Base-by-base conservation (phyloP, 2,888 invertebrate genomes). In the Diarsia dahlii region DNA sequence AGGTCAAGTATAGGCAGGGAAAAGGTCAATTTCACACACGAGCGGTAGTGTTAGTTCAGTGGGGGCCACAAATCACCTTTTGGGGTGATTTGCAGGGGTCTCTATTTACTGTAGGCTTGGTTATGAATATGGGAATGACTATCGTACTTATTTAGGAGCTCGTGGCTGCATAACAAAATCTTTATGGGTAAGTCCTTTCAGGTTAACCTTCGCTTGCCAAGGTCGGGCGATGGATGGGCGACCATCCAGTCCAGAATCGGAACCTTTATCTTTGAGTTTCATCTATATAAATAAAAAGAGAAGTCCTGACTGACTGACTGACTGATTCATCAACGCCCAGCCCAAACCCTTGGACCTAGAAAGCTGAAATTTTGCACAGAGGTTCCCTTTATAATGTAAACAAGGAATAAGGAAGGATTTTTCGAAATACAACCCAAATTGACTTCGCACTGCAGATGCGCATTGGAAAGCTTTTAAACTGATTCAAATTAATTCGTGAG, bases 401-500 rank as follows among this genome's bases (percentile, higher is more conserved):
- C n/a, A n/a, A n/a, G n/a, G n/a, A n/a, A n/a, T n/a, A n/a, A n/a
- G n/a, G n/a, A n/a, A n/a, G n/a, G n/a, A n/a, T n/a, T n/a, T n/a
- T n/a, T n/a, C n/a, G n/a, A n/a, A 28, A 28, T 28, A 28, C 54
- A 46, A 46, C 39, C 3, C 2, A 72, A 72, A 77, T 62, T 56
- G 34, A 78, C 34, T 67, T 50, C 12, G 23, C 34, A 63, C 18
- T 4, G 34, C 52, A 71, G 46, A 75, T 71, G 62, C 62, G 48
- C 52, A 76, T 67, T 54, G 23, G 28, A 79, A 74, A 86, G 72
- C 76, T 78, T 82, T 76, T 73, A 76, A 81, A 74, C 60, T 76
- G 62, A 79, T 82, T 79, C 58, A 71, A 82, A 86, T 84, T 68
- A 82, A 78, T 84, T 84, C 50, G 71, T 68, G 68, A 77, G 68